phyloP scores from a whole-genome alignment of 2,113 vertebrate genomes.

The Seriola quinqueradiata region DNA sequence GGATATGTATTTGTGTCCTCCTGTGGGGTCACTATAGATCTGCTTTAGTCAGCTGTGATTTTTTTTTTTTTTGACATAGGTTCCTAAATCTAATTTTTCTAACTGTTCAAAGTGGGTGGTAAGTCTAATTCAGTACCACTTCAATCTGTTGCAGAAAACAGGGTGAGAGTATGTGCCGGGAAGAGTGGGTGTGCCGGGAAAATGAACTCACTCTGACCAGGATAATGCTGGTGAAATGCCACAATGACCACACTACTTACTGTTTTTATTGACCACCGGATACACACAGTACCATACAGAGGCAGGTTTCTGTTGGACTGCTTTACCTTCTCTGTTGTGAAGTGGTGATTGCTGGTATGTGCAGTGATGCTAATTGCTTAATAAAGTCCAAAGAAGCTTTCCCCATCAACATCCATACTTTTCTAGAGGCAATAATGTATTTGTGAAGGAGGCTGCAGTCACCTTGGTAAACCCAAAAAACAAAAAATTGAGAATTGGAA shows the following conservation, averaged over 20 bases:
- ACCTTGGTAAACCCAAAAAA: too few species aligned
- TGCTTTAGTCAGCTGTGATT: constrained; percentile 19
- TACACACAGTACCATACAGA: constrained; percentile 35
- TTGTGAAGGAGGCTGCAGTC: neutral
- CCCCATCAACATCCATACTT: neutral
- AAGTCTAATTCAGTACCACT: constrained; percentile 49
- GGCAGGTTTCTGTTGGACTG: constrained; percentile 53
- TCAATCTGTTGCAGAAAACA: constrained; percentile 60
- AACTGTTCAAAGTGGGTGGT: constrained; percentile 69
- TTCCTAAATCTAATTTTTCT: constrained; percentile 35
- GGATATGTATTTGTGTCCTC: constrained; percentile 3
- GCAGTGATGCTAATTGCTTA: constrained; percentile 18
- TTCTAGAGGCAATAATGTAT: neutral
- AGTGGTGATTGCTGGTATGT: constrained; percentile 20
- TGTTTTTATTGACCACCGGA: constrained; percentile 65
- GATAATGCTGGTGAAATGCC: constrained; percentile 66
- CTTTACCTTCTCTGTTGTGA: constrained; percentile 24
- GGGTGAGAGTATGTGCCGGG: constrained; percentile 41
- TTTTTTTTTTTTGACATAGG: constrained; percentile 23
- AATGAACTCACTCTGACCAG: constrained; percentile 66
- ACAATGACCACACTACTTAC: constrained; percentile 66
- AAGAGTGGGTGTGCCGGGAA: constrained; percentile 67
- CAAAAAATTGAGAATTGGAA: too few species aligned
- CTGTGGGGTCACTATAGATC: constrained; percentile 17
- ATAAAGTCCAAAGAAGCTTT: constrained; percentile 29